Evolutionary conservation across 2,113 vertebrate genomes (phyloP), one percentile per base, ranked within the genome.

Genomic region (Lagopus muta): DNA sequence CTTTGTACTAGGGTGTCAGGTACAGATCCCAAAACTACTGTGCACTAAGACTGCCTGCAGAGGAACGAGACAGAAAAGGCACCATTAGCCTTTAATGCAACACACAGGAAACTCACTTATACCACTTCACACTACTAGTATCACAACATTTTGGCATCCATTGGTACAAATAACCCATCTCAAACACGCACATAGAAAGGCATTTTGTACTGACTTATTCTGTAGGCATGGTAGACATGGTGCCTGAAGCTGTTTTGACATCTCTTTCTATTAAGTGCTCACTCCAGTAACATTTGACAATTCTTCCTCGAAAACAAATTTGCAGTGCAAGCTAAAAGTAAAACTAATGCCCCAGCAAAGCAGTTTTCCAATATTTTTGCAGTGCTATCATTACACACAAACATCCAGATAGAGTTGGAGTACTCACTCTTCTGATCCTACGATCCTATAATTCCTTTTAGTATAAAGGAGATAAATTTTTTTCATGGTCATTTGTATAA

Each of bases 381-480:
- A 48, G 47, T 47, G 52, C 47, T 65, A 6, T 60, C 16, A 21
- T 36, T 84, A 52, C 20, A 7, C 16, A 90, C 32, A 62, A 52
- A 70, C 52, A 93, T 61, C 81, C 52, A 72, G 6, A 34, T 38
- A 42, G 65, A 74, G 42, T 65, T 89, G 57, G 52, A 52, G 15
- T 40, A 40, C 40, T 94, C 86, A 24, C n/a, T 92, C 66, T 88
- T 38, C 25, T 42, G 15, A n/a, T 58, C 84, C 43, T 18, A 19
- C 54, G 15, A n/a, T 58, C 84, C 43, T 18, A 19, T 57, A 27
- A 90, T 90, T 90, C 82, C 43, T 89, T 84, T 67, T 66, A 90
- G 61, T 69, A 36, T 55, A 55, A 93, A 93, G 61, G 75, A 43
- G 40, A 34, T 88, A 70, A 92, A 38, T 82, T 95, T 90, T 69